phyloP scores from a whole-genome alignment of 1,140 invertebrate species.

The Oncopeltus fasciatus region DNA sequence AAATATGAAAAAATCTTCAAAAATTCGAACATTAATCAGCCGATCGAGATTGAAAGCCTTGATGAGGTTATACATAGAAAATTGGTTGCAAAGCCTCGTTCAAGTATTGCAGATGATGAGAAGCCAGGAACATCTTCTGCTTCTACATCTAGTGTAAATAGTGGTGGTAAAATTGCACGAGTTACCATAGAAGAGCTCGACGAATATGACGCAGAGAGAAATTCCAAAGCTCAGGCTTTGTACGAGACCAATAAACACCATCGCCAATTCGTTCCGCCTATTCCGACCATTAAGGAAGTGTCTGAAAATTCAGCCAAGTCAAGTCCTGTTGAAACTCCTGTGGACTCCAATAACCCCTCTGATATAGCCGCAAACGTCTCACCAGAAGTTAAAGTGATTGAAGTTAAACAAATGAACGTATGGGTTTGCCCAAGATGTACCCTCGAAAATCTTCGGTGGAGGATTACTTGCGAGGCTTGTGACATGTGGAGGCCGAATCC shows the following conservation, averaged over 20 bases:
- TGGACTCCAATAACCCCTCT: constrained; percentile 3
- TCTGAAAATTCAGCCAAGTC: constrained; percentile 27
- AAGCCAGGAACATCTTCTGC: background rate
- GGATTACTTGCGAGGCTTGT: constrained; percentile 40
- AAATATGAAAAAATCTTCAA: background rate
- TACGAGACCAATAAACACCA: constrained; percentile 23
- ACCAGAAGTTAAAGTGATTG: background rate
- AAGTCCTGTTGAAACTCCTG: constrained; percentile 26
- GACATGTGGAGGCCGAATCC: constrained; percentile 26
- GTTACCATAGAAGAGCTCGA: constrained; percentile 24
- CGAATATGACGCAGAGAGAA: constrained; percentile 21
- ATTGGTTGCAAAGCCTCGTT: background rate
- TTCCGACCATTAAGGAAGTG: constrained; percentile 28
- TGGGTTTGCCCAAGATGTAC: constrained; percentile 40
- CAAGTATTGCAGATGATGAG: background rate
- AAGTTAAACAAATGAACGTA: constrained; percentile 11
- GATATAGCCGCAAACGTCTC: background rate
- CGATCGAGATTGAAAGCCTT: background rate
- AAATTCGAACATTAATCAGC: background rate
- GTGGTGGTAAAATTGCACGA: constrained; percentile 9
- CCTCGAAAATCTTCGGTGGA: constrained; percentile 38
- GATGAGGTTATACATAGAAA: background rate
- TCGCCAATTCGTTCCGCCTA: constrained; percentile 26
- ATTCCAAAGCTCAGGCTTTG: constrained; percentile 25
- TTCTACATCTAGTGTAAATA: background rate